These are phyloP conservation scores for Pelobates fuscus DNA, from an alignment of 2,113 vertebrate genomes.

Conservation along the genomic window DNA sequence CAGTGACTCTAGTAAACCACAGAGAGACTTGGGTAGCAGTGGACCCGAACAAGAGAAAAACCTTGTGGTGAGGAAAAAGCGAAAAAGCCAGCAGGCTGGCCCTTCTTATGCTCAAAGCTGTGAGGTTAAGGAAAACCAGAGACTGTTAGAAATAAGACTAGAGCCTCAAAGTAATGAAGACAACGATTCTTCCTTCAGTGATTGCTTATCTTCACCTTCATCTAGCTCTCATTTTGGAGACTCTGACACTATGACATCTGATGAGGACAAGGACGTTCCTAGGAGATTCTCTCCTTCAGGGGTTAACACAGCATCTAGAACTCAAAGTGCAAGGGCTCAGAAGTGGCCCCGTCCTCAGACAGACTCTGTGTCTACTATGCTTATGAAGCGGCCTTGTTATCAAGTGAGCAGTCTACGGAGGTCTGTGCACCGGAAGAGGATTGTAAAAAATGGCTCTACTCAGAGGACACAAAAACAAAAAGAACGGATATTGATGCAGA, in stretches of 20 bases:
- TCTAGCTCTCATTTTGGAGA: constrained; percentile 95
- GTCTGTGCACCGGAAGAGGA: constrained; percentile 86
- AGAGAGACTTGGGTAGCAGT: constrained; percentile 76
- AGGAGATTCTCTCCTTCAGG: constrained; percentile 70
- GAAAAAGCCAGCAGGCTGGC: constrained; percentile 96
- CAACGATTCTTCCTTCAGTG: constrained; percentile 93
- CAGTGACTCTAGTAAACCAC: constrained; percentile 73
- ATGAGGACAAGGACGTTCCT: constrained; percentile 82
- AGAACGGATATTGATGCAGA: constrained; percentile 89
- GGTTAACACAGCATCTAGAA: constrained; percentile 74
- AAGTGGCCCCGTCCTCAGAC: constrained; percentile 89
- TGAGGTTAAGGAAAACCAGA: constrained; percentile 79
- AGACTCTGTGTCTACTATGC: constrained; percentile 77
- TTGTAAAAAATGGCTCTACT: constrained; percentile 82
- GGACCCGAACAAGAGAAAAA: constrained; percentile 84
- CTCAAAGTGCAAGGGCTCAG: constrained; percentile 80
- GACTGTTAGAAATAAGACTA: constrained; percentile 72
- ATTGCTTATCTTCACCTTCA: constrained; percentile 94
- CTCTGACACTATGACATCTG: constrained; percentile 93
- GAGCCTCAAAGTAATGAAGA: constrained; percentile 85
- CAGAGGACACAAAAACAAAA: constrained; percentile 94
- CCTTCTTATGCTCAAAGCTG: constrained; percentile 85
- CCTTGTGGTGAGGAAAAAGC: constrained; percentile 86
- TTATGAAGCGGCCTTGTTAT: constrained; percentile 91
- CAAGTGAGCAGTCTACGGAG: constrained; percentile 73